A percentile compares a stretch with the other conserved stretches of the same genome.
Evolutionary conservation across 2,113 vertebrate genomes (phyloP).

Genomic region (Bufo bufo): DNA sequence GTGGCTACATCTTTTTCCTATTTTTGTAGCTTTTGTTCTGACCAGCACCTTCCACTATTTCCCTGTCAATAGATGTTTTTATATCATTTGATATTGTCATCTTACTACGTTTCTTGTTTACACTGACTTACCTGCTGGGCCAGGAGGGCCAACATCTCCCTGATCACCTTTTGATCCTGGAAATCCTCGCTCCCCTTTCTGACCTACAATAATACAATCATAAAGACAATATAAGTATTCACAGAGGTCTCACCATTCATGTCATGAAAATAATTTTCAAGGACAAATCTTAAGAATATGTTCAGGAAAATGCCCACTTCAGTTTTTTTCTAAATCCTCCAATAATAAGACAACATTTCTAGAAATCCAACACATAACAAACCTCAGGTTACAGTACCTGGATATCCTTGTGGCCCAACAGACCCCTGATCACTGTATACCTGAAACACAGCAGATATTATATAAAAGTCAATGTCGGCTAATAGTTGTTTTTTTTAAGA

Average conservation of each 20-base stretch:
- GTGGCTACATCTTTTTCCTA: no score
- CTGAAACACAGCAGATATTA: conserved; percentile 53
- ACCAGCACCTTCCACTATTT: background rate
- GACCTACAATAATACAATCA: conserved; percentile 60
- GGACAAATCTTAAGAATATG: background rate
- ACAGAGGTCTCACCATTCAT: no score
- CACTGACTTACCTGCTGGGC: conserved; percentile 73
- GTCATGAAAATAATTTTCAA: background rate
- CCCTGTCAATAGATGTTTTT: background rate
- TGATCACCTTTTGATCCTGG: conserved; percentile 82
- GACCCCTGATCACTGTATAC: conserved; percentile 63
- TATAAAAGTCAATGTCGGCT: background rate
- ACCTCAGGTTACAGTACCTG: conserved; percentile 60
- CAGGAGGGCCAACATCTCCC: conserved; percentile 70
- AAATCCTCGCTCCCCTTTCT: conserved; percentile 62
- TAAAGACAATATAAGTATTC: background rate
- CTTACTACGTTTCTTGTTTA: background rate
- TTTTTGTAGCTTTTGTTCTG: background rate
- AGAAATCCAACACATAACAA: background rate
- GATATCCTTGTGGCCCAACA: conserved; percentile 61
- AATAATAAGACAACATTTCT: background rate
- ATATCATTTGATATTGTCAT: background rate
- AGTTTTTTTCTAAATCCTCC: no score
- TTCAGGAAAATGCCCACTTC: background rate
- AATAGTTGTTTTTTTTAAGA: background rate